Percentiles rank a stretch among this genome's conserved stretches.
Conservation (phyloP, 2,888 invertebrate genomes). For the Sepioteuthis lessoniana region DNA sequence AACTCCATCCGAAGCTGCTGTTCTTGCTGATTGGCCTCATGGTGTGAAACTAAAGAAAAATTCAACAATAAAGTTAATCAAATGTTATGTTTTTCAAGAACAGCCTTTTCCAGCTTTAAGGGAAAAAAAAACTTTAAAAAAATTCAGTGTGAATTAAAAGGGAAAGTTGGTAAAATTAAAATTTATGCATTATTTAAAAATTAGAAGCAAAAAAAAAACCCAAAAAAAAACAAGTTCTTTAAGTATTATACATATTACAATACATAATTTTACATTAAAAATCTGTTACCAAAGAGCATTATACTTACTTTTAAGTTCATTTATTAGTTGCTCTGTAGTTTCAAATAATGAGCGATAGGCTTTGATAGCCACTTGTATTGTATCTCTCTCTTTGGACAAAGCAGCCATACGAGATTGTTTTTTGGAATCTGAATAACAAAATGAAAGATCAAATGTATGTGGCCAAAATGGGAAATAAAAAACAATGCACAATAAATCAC, state of each 20-base stretch:
- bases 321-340: slow-evolving; percentile 71
- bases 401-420: slow-evolving; percentile 74
- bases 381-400: slow-evolving; percentile 72
- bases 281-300: not conserved
- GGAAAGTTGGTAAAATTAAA: too few relatives aligned
- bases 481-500: not conserved
- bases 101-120: not conserved
- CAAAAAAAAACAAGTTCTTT: not conserved
- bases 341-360: slow-evolving; percentile 73
- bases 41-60: slow-evolving; percentile 65
- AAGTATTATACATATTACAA: not conserved
- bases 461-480: not conserved
- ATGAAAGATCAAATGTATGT: not conserved
- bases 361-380: slow-evolving; percentile 66
- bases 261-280: not conserved
- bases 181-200: too few relatives aligned
- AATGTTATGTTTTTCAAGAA: not conserved
- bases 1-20: slow-evolving; percentile 66
- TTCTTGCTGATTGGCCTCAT: slow-evolving; percentile 69
- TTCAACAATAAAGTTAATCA: too few relatives aligned
- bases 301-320: slow-evolving; percentile 72
- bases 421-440: slow-evolving; percentile 69
- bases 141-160: too few relatives aligned
- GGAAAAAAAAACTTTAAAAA: too few relatives aligned
- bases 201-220: too few relatives aligned